These are phyloP conservation scores for Sebastes melanostomus DNA, from an alignment of 2,797 vertebrate species.

Conservation along the genomic window DNA sequence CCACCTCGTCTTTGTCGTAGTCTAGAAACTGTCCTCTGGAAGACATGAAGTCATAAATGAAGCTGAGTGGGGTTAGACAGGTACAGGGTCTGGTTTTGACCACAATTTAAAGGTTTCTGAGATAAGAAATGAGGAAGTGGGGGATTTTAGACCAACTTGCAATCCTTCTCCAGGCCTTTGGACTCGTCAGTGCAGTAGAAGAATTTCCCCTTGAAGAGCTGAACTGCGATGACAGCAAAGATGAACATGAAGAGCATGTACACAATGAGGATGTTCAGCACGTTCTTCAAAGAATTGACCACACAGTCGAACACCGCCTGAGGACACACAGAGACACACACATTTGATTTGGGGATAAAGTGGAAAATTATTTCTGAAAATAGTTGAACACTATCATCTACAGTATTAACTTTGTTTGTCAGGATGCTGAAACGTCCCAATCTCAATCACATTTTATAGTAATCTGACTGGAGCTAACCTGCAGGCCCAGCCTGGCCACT, in stretches of 20 bases:
- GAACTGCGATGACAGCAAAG: conserved; percentile 97
- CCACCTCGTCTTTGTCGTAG: conserved; percentile 91
- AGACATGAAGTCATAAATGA: conserved; percentile 16
- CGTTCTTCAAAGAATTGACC: conserved; percentile 97
- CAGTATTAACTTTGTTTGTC: not conserved
- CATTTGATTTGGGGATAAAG: not conserved
- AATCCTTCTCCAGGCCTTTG: conserved; percentile 94
- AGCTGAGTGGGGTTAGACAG: not conserved
- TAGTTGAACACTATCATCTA: not conserved
- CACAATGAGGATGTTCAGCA: conserved; percentile 97
- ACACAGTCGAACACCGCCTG: conserved; percentile 98
- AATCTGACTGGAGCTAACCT: not conserved
- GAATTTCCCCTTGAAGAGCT: conserved; percentile 98
- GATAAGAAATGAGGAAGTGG: not conserved
- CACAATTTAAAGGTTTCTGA: not conserved
- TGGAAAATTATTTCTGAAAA: not conserved
- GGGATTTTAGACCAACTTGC: conserved; percentile 83
- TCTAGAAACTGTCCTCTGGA: conserved; percentile 93
- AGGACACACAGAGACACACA: conserved; percentile 31
- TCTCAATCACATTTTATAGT: not conserved
- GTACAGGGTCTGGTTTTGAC: not conserved
- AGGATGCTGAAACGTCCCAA: not conserved
- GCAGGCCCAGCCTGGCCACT: not conserved
- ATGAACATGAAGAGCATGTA: conserved; percentile 99
- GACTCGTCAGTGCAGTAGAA: conserved; percentile 98